Conservation (phyloP, 2,888 invertebrate genomes). For the Leucophora obtusa region DNA sequence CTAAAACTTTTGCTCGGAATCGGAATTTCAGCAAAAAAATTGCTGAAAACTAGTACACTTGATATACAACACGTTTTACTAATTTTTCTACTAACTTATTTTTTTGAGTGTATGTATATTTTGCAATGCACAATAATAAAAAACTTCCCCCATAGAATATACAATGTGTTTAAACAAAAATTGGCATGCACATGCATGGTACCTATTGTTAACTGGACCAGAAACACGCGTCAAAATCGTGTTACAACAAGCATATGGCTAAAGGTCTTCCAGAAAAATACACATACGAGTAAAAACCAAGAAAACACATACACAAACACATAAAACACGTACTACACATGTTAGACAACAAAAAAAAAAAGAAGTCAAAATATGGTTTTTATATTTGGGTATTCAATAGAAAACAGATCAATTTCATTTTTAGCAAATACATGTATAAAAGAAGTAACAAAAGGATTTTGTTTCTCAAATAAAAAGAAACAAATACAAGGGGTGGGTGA, state of each 20-base stretch:
- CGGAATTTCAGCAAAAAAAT: no score
- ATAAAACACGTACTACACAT: neutral
- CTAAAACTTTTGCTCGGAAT: no score
- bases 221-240: constrained; percentile 51
- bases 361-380: constrained; percentile 3
- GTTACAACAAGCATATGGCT: constrained; percentile 28
- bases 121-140: constrained; percentile 41
- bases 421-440: constrained; percentile 14
- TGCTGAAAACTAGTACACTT: no score
- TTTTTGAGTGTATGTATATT: no score
- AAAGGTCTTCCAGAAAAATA: neutral
- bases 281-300: neutral
- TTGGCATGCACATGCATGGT: constrained; percentile 42
- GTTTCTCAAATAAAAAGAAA: neutral
- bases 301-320: neutral
- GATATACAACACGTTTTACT: no score
- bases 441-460: constrained; percentile 1
- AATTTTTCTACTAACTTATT: no score
- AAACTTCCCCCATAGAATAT: neutral
- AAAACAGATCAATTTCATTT: constrained; percentile 49
- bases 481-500: neutral
- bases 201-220: constrained; percentile 47
- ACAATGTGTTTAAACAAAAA: constrained; percentile 29
- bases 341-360: neutral
- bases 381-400: constrained; percentile 46